phyloP scores from a whole-genome alignment of 2,888 invertebrate genomes.

The Eudemis profundana region DNA sequence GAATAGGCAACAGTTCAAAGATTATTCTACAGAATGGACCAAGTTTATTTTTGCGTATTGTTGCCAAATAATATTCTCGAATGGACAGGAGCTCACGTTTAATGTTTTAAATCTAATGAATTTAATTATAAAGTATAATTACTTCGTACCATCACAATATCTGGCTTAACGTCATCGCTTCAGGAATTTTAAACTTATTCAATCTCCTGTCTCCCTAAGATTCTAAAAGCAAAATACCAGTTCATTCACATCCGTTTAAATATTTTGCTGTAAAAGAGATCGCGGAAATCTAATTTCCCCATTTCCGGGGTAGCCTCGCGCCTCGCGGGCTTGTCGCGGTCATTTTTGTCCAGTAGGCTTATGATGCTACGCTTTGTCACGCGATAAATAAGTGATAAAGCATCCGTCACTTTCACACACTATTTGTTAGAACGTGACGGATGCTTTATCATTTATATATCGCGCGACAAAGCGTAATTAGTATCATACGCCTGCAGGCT shows the following conservation, averaged over 20 bases:
- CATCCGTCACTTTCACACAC: no score
- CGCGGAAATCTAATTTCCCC: conserved; percentile 25
- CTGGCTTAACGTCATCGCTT: background rate
- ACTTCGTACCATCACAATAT: background rate
- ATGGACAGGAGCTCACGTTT: no score
- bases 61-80: no score
- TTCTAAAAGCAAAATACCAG: conserved; percentile 14
- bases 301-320: conserved; percentile 3
- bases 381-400: background rate
- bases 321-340: background rate
- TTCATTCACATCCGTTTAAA: conserved; percentile 33
- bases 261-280: conserved; percentile 31
- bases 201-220: conserved; percentile 22
- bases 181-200: conserved; percentile 20
- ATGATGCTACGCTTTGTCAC: no score
- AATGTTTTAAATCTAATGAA: no score
- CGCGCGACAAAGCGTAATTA: no score
- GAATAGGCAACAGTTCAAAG: background rate
- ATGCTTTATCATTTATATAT: no score
- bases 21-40: background rate
- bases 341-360: background rate
- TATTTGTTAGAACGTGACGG: no score
- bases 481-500: no score
- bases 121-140: background rate
- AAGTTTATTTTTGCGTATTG: no score